These are phyloP conservation scores for Lobophora halterata DNA, from an alignment of 2,888 invertebrate species.

Conservation along the genomic window DNA sequence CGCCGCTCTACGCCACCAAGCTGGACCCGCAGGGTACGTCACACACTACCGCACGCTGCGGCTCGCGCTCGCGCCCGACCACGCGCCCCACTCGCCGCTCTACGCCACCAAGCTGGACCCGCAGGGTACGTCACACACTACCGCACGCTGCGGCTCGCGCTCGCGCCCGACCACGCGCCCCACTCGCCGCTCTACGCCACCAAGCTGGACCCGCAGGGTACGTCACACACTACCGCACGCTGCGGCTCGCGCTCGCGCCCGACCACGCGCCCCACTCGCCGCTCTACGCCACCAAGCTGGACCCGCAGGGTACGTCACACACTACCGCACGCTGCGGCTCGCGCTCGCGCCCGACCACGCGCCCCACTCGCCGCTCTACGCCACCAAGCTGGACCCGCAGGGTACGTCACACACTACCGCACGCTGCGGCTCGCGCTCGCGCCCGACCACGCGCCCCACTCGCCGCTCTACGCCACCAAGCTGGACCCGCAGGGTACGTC, in stretches of 20 bases:
- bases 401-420: conserved; percentile 84
- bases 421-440: conserved; percentile 77
- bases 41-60: conserved; percentile 79
- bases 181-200: conserved; percentile 85
- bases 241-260: conserved; percentile 77
- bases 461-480: conserved; percentile 84
- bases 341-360: conserved; percentile 84
- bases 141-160: conserved; percentile 57
- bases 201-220: conserved; percentile 83
- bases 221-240: conserved; percentile 83
- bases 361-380: conserved; percentile 85
- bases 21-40: conserved; percentile 84
- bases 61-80: conserved; percentile 82
- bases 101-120: conserved; percentile 85
- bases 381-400: conserved; percentile 84
- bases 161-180: conserved; percentile 85
- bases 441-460: conserved; percentile 84
- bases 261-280: conserved; percentile 86
- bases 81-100: conserved; percentile 84
- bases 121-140: conserved; percentile 83
- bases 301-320: conserved; percentile 84
- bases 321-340: conserved; percentile 69
- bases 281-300: conserved; percentile 84
- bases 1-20: conserved; percentile 84
- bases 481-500: conserved; percentile 84